phyloP scores from a whole-genome alignment of 2,888 invertebrate species.

The Junonia oenone region DNA sequence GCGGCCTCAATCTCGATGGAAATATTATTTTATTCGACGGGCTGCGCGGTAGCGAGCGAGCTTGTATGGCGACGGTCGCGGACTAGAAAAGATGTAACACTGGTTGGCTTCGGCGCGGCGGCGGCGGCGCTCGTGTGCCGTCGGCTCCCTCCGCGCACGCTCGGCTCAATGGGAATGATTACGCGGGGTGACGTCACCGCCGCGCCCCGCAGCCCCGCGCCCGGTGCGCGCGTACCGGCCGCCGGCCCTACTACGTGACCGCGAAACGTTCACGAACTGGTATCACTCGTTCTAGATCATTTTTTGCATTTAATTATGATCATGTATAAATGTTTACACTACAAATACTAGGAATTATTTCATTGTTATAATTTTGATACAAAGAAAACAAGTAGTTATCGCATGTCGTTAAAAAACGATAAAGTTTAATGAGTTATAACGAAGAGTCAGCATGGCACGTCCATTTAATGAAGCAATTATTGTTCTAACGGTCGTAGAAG shows the following conservation, averaged over 20 bases:
- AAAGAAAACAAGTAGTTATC: not conserved
- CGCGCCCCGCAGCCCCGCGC: constrained; percentile 37
- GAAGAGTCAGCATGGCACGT: not conserved
- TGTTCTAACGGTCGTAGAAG: not conserved
- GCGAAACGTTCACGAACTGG: constrained; percentile 11
- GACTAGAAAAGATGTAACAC: constrained; percentile 68
- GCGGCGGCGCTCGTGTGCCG: constrained; percentile 42
- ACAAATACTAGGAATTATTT: not conserved
- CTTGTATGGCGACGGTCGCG: constrained; percentile 58
- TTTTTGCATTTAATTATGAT: not conserved
- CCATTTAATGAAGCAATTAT: not conserved
- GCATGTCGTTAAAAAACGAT: not conserved
- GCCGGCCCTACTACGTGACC: constrained; percentile 19
- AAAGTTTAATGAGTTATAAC: not conserved
- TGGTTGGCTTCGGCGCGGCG: constrained; percentile 63
- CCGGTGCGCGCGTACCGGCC: constrained; percentile 34
- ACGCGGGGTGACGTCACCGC: constrained; percentile 62
- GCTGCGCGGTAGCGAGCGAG: constrained; percentile 44
- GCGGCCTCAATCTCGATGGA: constrained; percentile 39
- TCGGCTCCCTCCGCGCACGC: constrained; percentile 51
- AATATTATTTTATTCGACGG: constrained; percentile 34
- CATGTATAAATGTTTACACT: not conserved
- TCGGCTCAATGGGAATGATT: constrained; percentile 62
- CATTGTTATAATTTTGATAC: not conserved
- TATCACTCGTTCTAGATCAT: constrained; percentile 4